Percentiles rank a stretch among this genome's conserved stretches.
phyloP scores from a whole-genome alignment of 2,888 invertebrate species.

The Drosophila maculinotata region DNA sequence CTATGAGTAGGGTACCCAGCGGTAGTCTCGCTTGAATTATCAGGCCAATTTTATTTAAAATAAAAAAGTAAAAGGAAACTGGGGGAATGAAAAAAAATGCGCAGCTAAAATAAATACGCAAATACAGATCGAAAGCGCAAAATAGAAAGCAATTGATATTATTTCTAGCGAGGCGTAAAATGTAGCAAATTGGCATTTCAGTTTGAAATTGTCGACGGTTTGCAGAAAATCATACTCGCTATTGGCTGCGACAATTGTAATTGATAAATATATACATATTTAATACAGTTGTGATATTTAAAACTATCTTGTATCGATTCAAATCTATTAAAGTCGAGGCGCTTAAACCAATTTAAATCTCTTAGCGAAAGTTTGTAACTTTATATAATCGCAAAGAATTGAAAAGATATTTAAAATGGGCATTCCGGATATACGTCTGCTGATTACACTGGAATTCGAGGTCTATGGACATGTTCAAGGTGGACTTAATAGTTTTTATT shows the following conservation, averaged over 20 bases:
- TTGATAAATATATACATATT: slow-evolving; percentile 5
- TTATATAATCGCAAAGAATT: slow-evolving; percentile 48
- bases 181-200: slow-evolving; percentile 69
- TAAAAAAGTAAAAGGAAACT: slow-evolving; percentile 47
- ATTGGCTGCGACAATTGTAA: slow-evolving; percentile 14
- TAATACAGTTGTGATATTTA: slow-evolving; percentile 11
- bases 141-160: slow-evolving; percentile 78
- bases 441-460: slow-evolving; percentile 95
- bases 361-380: slow-evolving; percentile 5
- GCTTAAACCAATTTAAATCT: not conserved
- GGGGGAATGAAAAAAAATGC: slow-evolving; percentile 40
- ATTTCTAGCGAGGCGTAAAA: slow-evolving; percentile 65
- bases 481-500: slow-evolving; percentile 80
- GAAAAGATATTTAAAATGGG: slow-evolving; percentile 86
- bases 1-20: slow-evolving; percentile 26
- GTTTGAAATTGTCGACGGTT: slow-evolving; percentile 71
- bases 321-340: slow-evolving; percentile 21
- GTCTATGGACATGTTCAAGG: slow-evolving; percentile 96
- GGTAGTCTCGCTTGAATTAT: not conserved
- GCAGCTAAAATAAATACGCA: slow-evolving; percentile 73
- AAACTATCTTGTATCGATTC: not conserved
- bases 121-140: slow-evolving; percentile 75
- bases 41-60: slow-evolving; percentile 36
- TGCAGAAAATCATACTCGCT: slow-evolving; percentile 65
- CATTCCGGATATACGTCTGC: slow-evolving; percentile 87